A percentile compares a stretch with the other conserved stretches of the same genome.
phyloP scores from a whole-genome alignment of 2,888 invertebrate species.

The Leptura quadrifasciata region DNA sequence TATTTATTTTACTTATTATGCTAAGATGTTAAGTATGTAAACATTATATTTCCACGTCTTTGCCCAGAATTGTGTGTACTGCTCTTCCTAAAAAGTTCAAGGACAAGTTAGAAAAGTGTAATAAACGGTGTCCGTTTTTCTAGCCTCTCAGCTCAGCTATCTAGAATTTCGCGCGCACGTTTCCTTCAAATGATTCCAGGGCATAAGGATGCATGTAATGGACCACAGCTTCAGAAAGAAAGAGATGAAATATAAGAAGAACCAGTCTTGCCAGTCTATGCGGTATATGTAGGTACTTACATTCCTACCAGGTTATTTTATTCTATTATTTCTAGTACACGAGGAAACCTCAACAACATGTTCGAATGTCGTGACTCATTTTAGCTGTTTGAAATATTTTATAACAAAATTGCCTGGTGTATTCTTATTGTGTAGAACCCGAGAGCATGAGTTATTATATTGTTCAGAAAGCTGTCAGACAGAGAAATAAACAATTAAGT shows the following conservation, averaged over 20 bases:
- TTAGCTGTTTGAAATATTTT: constrained; percentile 43
- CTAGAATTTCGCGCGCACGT: constrained; percentile 32
- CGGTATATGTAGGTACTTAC: constrained; percentile 50
- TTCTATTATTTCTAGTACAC: constrained; percentile 50
- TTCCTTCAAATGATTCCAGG: background rate
- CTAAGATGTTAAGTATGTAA: background rate
- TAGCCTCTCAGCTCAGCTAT: background rate
- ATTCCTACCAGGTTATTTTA: constrained; percentile 57
- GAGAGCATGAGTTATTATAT: background rate
- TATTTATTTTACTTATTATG: background rate
- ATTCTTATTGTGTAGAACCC: background rate
- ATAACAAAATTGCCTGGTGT: background rate
- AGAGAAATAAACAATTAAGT: background rate
- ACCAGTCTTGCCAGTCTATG: constrained; percentile 58
- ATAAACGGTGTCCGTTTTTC: constrained; percentile 12
- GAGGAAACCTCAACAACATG: constrained; percentile 51
- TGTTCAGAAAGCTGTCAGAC: background rate
- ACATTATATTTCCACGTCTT: background rate
- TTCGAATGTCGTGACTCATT: constrained; percentile 53
- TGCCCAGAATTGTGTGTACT: background rate
- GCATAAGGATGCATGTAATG: background rate
- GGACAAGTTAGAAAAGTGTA: constrained; percentile 21
- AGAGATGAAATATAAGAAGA: constrained; percentile 47
- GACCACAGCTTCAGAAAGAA: constrained; percentile 33
- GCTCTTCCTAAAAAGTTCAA: constrained; percentile 23